A percentile compares a stretch with the other conserved stretches of the same genome.
phyloP scores from a whole-genome alignment of 2,797 vertebrate species.

The Tolypeutes matacus region DNA sequence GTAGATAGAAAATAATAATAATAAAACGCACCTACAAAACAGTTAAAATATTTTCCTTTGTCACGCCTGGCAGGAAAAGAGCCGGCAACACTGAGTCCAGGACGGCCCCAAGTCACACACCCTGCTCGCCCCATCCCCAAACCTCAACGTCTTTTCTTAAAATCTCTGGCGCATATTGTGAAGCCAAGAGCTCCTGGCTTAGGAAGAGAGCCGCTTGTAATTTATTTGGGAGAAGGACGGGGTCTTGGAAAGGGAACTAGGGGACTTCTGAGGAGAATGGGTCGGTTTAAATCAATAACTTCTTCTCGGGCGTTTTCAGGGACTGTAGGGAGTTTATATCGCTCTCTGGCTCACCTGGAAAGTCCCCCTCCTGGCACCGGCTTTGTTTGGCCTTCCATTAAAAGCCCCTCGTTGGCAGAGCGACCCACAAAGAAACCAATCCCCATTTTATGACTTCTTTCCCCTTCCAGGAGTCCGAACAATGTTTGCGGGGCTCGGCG shows the following conservation, averaged over 20 bases:
- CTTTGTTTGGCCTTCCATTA: background rate
- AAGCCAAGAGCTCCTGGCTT: slow-evolving; percentile 20
- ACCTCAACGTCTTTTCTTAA: slow-evolving; percentile 30
- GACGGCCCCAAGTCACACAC: background rate
- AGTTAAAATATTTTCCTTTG: slow-evolving; percentile 78
- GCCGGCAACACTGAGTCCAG: background rate
- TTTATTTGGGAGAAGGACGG: slow-evolving; percentile 44
- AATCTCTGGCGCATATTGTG: background rate
- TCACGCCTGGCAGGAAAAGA: slow-evolving; percentile 61
- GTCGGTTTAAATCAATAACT: background rate
- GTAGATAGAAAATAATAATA: background rate
- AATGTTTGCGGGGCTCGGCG: slow-evolving; percentile 51
- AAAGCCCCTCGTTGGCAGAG: background rate
- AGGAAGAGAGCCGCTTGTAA: background rate
- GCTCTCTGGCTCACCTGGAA: slow-evolving; percentile 64
- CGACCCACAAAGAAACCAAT: slow-evolving; percentile 39
- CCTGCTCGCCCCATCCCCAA: background rate
- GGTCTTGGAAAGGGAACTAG: slow-evolving; percentile 39
- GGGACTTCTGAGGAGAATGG: background rate
- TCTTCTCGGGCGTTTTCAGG: background rate
- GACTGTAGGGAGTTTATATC: background rate
- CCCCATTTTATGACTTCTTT: slow-evolving; percentile 42
- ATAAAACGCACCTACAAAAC: background rate
- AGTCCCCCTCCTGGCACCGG: slow-evolving; percentile 16
- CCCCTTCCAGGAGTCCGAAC: background rate